phyloP scores from a whole-genome alignment of 2,113 vertebrate genomes.

The Actenoides lindsayi region DNA sequence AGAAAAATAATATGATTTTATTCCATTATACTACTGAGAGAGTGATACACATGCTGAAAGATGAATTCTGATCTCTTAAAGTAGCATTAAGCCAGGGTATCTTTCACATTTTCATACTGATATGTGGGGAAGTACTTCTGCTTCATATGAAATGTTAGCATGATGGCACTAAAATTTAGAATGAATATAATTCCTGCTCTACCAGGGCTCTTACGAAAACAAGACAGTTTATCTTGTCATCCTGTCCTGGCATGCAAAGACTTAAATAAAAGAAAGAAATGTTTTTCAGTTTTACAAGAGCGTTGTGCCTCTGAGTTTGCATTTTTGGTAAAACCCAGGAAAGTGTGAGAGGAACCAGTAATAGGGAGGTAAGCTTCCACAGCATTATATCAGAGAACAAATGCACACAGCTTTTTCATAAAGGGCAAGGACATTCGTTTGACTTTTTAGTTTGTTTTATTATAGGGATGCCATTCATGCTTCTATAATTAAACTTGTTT shows the following conservation, averaged over 20 bases:
- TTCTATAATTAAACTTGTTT: conserved; percentile 62
- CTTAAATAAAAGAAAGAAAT: conserved; percentile 48
- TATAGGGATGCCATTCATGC: conserved; percentile 27
- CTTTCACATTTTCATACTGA: conserved; percentile 25
- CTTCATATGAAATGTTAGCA: neutral
- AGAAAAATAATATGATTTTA: conserved; percentile 2
- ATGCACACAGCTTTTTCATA: neutral
- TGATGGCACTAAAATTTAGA: neutral
- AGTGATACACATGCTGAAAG: conserved; percentile 13
- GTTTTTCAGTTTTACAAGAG: neutral
- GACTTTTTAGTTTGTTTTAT: conserved; percentile 41
- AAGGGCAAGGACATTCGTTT: neutral
- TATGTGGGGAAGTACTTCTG: conserved; percentile 27
- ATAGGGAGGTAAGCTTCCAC: neutral
- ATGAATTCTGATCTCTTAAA: conserved; percentile 26
- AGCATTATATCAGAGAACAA: neutral
- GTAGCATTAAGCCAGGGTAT: neutral
- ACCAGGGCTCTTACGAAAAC: neutral
- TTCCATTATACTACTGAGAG: neutral
- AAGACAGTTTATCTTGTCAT: conserved; percentile 38
- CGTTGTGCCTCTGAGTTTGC: neutral
- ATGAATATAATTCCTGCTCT: neutral
- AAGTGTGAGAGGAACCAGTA: neutral
- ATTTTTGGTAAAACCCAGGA: neutral
- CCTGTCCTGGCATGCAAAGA: neutral